Base-by-base conservation (phyloP, 2,113 vertebrate species). In the Meriones unguiculatus region DNA sequence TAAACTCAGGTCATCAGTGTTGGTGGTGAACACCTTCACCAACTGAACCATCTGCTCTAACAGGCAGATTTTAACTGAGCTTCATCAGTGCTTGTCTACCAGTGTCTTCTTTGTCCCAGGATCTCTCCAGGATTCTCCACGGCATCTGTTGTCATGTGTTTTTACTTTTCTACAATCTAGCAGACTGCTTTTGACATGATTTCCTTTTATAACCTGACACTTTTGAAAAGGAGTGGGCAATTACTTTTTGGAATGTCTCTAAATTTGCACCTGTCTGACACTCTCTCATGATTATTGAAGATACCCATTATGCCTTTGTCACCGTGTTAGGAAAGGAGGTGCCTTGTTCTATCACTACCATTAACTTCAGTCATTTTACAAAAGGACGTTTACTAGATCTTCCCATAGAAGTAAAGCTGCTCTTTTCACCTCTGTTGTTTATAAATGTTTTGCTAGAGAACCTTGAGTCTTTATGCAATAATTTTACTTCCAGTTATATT, bases 61-160 rank as follows among this genome's bases (percentile, higher is more conserved):
- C 18, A 5, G 15, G 13, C 20, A 72, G 46, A 57, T 28, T 41
- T 50, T 70, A 62, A 59, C 18, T 35, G 28, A 50, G 9, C 73
- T 46, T 80, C 13, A 24, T 30, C 38, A 64, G 10, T 50, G 4
- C 85, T 88, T 87, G 90, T 67, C 1, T 50, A 25, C 10, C 28
- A 28, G 18, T 64, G 5, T 30, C 4, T 0, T 78, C 75, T 69
- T 2, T 91, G 4, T 85, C 28, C 46, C 10, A 65, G 4, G 7
- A 65, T 57, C 0, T 13, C 46, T 15, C 4, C 1, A 76, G 28
- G 5, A 14, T 59, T 9, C 6, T 5, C 78, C 1, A 5, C n/a
- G 10, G 2, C 8, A 59, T 72, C 46, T 72, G 69, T 73, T 30
- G 13, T 18, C 2, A 52, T 87, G 18, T 13, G 15, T 73, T 57